These are phyloP conservation scores for Lepidochitona cinerea DNA, from an alignment of 2,888 invertebrate species.

Conservation along the genomic window DNA sequence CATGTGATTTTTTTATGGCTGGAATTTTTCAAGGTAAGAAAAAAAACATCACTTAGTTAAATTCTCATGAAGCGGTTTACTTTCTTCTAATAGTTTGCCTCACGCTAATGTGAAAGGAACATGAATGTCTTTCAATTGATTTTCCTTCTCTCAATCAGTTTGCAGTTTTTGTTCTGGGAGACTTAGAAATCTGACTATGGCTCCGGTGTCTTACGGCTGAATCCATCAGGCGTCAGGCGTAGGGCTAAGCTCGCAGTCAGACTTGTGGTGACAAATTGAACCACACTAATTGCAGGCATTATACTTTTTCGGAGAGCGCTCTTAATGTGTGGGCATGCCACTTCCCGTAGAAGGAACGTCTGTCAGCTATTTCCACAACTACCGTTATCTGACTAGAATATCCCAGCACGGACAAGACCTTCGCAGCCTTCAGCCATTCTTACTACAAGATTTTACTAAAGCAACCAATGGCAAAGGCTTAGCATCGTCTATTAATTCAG, in stretches of 20 bases:
- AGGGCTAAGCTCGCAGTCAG: not conserved
- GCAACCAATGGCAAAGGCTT: too few relatives aligned
- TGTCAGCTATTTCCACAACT: too few relatives aligned
- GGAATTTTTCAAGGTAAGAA: too few relatives aligned
- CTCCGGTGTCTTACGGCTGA: not conserved
- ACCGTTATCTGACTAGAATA: too few relatives aligned
- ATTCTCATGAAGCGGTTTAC: not conserved
- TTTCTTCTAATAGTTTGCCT: not conserved
- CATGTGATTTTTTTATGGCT: not conserved
- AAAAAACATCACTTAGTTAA: not conserved
- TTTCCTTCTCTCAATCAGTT: not conserved
- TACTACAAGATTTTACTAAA: too few relatives aligned
- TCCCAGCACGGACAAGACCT: too few relatives aligned
- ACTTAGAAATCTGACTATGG: not conserved
- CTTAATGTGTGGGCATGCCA: not conserved
- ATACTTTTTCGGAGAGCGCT: not conserved
- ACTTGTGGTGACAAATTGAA: slow-evolving; percentile 1
- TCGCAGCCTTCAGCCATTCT: too few relatives aligned
- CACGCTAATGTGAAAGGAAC: not conserved
- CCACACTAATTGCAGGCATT: not conserved
- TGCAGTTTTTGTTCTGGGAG: not conserved
- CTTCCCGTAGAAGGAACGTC: not conserved
- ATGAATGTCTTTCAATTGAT: not conserved
- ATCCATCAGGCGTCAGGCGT: not conserved
- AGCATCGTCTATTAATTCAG: not conserved